Percentiles rank a stretch among this genome's conserved stretches.
Conservation (phyloP, 2,888 invertebrate genomes). For the Cataglyphis altisquamis region DNA sequence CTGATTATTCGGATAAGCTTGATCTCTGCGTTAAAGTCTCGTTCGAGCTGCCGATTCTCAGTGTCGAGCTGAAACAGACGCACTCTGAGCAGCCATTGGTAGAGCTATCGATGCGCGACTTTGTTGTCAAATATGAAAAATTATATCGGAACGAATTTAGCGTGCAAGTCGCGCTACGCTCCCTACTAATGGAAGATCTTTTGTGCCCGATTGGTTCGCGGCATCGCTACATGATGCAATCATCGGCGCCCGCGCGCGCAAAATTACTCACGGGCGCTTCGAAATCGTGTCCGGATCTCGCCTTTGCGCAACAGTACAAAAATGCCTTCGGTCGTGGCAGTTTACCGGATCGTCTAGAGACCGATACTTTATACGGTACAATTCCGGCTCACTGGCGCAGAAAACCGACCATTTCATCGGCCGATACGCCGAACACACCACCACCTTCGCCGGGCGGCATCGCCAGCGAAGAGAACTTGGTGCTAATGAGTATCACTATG, state of each 20-base stretch:
- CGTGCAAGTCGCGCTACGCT: constrained; percentile 93
- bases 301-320: constrained; percentile 78
- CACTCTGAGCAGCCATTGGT: constrained; percentile 93
- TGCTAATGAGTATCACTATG: constrained; percentile 83
- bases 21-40: constrained; percentile 87
- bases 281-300: constrained; percentile 93
- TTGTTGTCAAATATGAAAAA: constrained; percentile 92
- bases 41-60: constrained; percentile 92
- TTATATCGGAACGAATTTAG: constrained; percentile 90
- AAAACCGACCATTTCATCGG: constrained; percentile 73
- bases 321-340: constrained; percentile 78
- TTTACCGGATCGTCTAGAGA: constrained; percentile 82
- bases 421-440: constrained; percentile 83
- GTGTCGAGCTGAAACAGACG: constrained; percentile 92
- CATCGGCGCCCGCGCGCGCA: constrained; percentile 86
- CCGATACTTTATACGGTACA: constrained; percentile 82
- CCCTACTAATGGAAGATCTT: constrained; percentile 96
- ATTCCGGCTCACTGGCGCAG: constrained; percentile 83
- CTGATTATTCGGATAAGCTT: constrained; percentile 75
- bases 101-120: constrained; percentile 94
- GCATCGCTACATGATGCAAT: constrained; percentile 94
- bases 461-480: constrained; percentile 85
- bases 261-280: constrained; percentile 86
- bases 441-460: constrained; percentile 83
- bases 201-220: constrained; percentile 92